Percentiles rank a stretch among this genome's conserved stretches.
These are phyloP conservation scores for Grantiella picta DNA, from an alignment of 2,113 vertebrate species.

Conservation along the genomic window DNA sequence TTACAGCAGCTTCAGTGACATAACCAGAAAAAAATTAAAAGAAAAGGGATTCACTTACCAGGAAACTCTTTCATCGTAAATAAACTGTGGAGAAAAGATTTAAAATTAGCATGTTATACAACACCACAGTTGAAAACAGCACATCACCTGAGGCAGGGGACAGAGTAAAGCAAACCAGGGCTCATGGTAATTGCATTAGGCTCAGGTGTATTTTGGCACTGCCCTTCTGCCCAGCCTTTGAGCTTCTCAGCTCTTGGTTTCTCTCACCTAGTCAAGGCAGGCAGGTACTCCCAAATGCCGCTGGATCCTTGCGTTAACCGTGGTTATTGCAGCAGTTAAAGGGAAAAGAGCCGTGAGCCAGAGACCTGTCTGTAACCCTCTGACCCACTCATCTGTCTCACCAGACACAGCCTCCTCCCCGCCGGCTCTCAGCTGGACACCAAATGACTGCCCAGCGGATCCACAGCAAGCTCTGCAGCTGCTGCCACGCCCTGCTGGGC, in stretches of 20 bases:
- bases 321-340: neutral
- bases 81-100: conserved; percentile 81
- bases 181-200: neutral
- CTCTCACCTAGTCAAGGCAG: neutral
- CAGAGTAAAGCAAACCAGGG: neutral
- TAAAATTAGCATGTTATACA: conserved; percentile 24
- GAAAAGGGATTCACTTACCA: conserved; percentile 80
- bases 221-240: neutral
- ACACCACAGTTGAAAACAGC: neutral
- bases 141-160: neutral
- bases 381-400: accelerated
- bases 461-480: neutral
- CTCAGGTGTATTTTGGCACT: neutral
- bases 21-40: neutral
- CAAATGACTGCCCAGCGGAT: accelerated
- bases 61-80: conserved; percentile 95
- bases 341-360: neutral
- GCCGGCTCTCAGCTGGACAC: accelerated
- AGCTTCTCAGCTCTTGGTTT: neutral
- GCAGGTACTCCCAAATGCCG: neutral
- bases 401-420: accelerated
- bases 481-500: neutral
- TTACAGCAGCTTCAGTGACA: neutral
- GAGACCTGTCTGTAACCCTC: neutral
- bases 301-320: accelerated